A percentile compares a stretch with the other conserved stretches of the same genome.
phyloP scores from a whole-genome alignment of 2,888 invertebrate genomes.

The Eugnorisma glareosa region DNA sequence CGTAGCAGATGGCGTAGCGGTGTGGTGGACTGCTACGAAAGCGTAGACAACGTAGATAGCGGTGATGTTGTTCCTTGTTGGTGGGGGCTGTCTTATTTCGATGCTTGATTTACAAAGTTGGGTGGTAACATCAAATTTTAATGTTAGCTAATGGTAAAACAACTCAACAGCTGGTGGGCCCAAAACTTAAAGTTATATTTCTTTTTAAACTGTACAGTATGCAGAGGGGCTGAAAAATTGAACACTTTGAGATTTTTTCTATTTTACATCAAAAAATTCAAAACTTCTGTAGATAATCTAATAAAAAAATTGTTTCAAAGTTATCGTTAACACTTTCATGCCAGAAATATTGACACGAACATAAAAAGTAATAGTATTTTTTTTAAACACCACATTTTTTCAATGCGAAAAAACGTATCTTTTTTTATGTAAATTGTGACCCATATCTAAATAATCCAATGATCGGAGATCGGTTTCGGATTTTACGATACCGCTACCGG shows the following conservation, averaged over 20 bases:
- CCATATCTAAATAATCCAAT: conserved; percentile 62
- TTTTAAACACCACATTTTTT: conserved; percentile 6
- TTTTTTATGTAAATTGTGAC: conserved; percentile 61
- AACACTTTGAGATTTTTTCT: background rate
- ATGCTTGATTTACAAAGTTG: background rate
- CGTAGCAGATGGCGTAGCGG: conserved; percentile 23
- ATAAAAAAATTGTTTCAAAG: background rate
- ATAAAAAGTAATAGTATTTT: conserved; percentile 3
- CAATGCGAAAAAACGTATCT: conserved; percentile 9
- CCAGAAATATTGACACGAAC: background rate
- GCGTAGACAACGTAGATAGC: background rate
- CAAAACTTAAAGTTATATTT: background rate
- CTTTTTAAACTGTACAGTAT: background rate
- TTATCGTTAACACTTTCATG: background rate
- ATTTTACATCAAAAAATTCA: background rate
- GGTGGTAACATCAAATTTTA: background rate
- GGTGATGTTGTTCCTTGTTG: background rate
- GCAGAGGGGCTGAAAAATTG: background rate
- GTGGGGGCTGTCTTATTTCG: background rate
- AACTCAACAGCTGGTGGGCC: background rate
- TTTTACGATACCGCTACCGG: conserved; percentile 55
- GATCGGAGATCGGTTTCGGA: conserved; percentile 61
- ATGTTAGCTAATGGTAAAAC: background rate
- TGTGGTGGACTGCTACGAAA: conserved; percentile 7
- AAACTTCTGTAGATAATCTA: background rate